A percentile compares a stretch with the other conserved stretches of the same genome.
Evolutionary conservation across 30 jellyfish, hydroid and myxozoan genomes (phyloP).

Genomic region (Pelagia noctiluca): DNA sequence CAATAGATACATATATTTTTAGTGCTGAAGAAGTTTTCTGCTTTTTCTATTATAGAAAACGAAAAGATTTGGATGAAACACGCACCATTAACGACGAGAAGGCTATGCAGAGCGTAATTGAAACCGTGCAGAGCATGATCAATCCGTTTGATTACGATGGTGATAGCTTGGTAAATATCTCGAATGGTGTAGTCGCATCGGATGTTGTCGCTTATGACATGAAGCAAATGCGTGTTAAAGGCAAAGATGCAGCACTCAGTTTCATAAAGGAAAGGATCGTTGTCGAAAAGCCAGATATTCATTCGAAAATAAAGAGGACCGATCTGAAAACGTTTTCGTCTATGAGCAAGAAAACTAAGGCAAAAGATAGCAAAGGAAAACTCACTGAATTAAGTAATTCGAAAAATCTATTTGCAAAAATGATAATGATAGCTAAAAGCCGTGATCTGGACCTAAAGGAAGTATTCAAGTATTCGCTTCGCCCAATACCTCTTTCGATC

Average conservation of each 20-base stretch:
- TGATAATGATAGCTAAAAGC: conserved; percentile 57
- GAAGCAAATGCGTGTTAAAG: conserved; percentile 35
- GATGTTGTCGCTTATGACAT: conserved; percentile 19
- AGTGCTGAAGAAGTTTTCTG: not conserved
- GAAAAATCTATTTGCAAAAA: conserved; percentile 61
- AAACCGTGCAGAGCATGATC: conserved; percentile 29
- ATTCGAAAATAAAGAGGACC: conserved; percentile 14
- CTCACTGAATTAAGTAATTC: conserved; percentile 35
- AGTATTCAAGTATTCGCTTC: conserved; percentile 29
- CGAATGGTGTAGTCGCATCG: conserved; percentile 35
- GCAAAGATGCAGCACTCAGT: conserved; percentile 16
- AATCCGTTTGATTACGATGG: conserved; percentile 23
- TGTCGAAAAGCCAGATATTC: conserved; percentile 37
- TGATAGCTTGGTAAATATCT: not conserved
- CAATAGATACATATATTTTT: not conserved
- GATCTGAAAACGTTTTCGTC: conserved; percentile 14
- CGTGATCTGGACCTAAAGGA: conserved; percentile 57
- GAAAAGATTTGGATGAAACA: conserved; percentile 41
- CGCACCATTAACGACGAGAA: conserved; percentile 26
- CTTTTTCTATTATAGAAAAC: conserved; percentile 6
- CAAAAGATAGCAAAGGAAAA: conserved; percentile 34
- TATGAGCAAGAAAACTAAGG: conserved; percentile 14
- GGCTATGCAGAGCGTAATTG: conserved; percentile 16
- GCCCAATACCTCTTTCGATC: conserved; percentile 34
- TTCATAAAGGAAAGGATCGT: conserved; percentile 27